Conservation (phyloP, 2,113 vertebrate genomes). For the Mastomys coucha region DNA sequence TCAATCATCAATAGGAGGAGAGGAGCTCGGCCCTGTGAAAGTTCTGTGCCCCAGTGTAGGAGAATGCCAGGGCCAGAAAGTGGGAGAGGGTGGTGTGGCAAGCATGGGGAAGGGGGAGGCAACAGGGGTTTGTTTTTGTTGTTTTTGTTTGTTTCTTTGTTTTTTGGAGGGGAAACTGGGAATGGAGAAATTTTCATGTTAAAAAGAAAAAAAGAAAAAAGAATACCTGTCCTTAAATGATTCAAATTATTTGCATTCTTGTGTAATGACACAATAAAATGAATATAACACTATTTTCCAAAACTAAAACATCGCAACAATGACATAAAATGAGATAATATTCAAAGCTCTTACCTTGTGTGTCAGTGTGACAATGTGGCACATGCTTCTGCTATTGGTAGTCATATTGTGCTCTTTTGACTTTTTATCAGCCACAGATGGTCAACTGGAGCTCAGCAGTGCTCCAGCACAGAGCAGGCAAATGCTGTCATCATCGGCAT, state of each 20-base stretch:
- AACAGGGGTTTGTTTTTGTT: too few species aligned
- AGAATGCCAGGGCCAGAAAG: too few species aligned
- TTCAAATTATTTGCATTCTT: background rate
- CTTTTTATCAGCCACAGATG: background rate
- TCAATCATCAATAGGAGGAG: too few species aligned
- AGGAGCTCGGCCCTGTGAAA: too few species aligned
- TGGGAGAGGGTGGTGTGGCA: too few species aligned
- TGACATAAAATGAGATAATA: background rate
- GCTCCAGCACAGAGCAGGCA: background rate
- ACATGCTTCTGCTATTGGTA: background rate
- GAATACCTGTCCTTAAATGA: background rate
- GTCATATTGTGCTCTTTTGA: background rate
- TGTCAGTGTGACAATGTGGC: background rate
- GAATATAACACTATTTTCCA: background rate
- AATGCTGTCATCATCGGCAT: background rate
- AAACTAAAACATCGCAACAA: background rate
- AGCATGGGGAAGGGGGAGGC: too few species aligned
- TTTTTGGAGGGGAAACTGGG: too few species aligned
- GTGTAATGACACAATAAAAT: background rate
- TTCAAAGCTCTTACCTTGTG: background rate
- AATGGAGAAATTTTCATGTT: too few species aligned
- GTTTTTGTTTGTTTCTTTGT: too few species aligned
- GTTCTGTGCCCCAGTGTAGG: too few species aligned
- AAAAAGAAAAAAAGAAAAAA: too few species aligned
- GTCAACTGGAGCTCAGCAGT: background rate